Evolutionary conservation across 2,113 vertebrate species (phyloP).

Genomic region (Lepus americanus): DNA sequence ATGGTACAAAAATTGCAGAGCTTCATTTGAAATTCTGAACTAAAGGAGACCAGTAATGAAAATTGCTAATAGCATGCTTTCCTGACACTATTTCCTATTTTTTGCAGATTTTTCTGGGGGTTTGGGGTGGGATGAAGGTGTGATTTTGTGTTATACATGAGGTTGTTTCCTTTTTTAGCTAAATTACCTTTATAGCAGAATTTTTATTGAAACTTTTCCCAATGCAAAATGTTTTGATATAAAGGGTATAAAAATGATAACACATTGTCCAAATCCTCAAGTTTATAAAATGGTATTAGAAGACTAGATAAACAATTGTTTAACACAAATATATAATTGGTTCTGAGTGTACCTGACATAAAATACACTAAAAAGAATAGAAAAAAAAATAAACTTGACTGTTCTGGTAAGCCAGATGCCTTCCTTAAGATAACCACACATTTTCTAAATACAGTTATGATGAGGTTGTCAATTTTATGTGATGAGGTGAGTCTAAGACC

Average conservation of each 20-base stretch:
- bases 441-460: neutral
- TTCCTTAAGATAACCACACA: neutral
- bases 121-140: neutral
- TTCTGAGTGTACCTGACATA: neutral
- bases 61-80: neutral
- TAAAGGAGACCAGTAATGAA: neutral
- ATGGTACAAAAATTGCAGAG: neutral
- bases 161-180: neutral
- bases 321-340: neutral
- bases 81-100: neutral
- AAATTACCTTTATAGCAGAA: neutral
- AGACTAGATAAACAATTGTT: neutral
- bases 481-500: neutral
- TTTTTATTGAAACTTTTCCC: neutral
- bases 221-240: neutral
- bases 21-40: neutral
- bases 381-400: neutral
- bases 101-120: neutral
- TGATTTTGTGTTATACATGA: neutral
- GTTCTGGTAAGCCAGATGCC: neutral
- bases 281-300: conserved; percentile 1
- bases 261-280: neutral
- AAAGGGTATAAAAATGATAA: neutral
- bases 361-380: neutral
- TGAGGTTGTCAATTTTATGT: neutral